Evolutionary conservation across 2,888 invertebrate species (phyloP).

Genomic region (Girardia tigrina): DNA sequence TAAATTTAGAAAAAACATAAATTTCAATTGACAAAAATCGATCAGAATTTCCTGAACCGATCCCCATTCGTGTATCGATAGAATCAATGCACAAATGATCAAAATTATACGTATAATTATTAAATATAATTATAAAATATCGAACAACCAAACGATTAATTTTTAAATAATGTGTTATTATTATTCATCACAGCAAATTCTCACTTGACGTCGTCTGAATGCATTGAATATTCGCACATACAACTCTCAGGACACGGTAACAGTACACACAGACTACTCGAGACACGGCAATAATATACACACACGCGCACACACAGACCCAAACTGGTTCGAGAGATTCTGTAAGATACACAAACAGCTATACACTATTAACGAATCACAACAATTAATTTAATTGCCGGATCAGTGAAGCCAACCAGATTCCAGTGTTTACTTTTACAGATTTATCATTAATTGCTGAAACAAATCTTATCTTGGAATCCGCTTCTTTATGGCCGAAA

Average conservation of each 20-base stretch:
- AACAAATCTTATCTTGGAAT: neutral
- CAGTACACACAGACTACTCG: neutral
- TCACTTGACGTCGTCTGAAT: neutral
- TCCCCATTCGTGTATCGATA: no score
- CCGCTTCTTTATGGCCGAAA: neutral
- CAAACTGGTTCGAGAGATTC: no score
- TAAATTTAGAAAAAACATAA: no score
- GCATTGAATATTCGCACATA: neutral
- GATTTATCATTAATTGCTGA: slow-evolving; percentile 17
- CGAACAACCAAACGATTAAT: no score
- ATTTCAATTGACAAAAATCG: no score
- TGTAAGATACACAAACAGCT: neutral
- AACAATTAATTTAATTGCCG: slow-evolving; percentile 23
- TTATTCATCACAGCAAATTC: slow-evolving; percentile 1
- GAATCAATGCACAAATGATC: no score
- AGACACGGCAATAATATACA: neutral
- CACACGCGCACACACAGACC: neutral
- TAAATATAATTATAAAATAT: no score
- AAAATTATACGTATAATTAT: no score
- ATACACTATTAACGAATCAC: neutral
- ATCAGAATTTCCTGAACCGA: no score
- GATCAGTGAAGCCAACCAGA: slow-evolving; percentile 20
- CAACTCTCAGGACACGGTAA: neutral
- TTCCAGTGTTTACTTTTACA: slow-evolving; percentile 17
- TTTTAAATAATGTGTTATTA: slow-evolving; percentile 15